Evolutionary conservation across 2,888 invertebrate genomes (phyloP).

Genomic region (Melanchra persicariae): DNA sequence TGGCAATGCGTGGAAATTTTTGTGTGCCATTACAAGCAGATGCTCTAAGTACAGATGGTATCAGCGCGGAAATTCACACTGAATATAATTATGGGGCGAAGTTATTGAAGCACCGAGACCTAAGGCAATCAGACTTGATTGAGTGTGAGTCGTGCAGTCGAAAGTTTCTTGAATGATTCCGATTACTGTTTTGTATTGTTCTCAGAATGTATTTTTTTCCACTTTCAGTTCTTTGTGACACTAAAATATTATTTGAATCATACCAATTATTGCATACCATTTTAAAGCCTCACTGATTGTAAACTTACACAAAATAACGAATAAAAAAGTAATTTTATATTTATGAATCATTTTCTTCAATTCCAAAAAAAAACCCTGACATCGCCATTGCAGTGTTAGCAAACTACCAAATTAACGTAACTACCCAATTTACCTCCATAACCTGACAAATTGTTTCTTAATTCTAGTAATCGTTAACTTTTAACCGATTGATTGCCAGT

Average conservation of each 20-base stretch:
- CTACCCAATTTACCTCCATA: constrained; percentile 50
- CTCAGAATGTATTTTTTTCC: no score
- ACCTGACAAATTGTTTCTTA: constrained; percentile 73
- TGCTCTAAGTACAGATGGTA: constrained; percentile 30
- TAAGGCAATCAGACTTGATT: constrained; percentile 1
- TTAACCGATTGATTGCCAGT: constrained; percentile 83
- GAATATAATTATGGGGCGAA: constrained; percentile 15
- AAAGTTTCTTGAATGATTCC: neutral
- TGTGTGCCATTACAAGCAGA: constrained; percentile 35
- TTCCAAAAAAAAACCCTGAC: constrained; percentile 4
- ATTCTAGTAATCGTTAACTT: constrained; percentile 74
- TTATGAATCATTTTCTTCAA: neutral
- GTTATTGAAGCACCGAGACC: constrained; percentile 4
- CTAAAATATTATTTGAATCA: no score
- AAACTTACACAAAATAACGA: no score
- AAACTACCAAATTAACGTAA: constrained; percentile 47
- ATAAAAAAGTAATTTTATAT: no score
- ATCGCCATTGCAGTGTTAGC: neutral
- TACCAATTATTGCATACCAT: no score
- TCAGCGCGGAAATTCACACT: constrained; percentile 15
- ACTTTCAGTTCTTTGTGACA: no score
- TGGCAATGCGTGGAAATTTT: constrained; percentile 29
- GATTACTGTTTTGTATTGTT: no score
- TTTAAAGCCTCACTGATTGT: no score
- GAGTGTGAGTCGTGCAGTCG: neutral